A percentile compares a stretch with the other conserved stretches of the same genome.
phyloP scores from a whole-genome alignment of 1,140 invertebrate genomes.

The honey bee (Apis mellifera) region DNA sequence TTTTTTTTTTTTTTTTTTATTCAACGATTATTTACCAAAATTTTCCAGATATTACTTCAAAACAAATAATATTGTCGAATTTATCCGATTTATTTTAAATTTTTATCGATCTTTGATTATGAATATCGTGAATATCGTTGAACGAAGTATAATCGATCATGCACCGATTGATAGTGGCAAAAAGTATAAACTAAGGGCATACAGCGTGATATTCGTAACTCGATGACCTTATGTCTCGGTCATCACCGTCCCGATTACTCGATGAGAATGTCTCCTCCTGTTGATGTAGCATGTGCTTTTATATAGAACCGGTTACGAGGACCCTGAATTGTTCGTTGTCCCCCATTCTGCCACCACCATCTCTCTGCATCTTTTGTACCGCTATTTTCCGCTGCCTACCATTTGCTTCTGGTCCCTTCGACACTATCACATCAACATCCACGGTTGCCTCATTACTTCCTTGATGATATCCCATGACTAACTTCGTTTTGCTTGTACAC shows the following conservation, averaged over 20 bases:
- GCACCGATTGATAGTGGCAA: background rate
- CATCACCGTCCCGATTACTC: slow-evolving; percentile 57
- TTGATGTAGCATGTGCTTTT: slow-evolving; percentile 72
- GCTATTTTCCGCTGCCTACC: background rate
- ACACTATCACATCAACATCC: background rate
- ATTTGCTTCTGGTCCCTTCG: background rate
- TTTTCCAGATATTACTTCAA: background rate
- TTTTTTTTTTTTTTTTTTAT: background rate
- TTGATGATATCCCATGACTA: background rate
- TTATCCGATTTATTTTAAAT: too few relatives aligned
- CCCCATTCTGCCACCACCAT: slow-evolving; percentile 39
- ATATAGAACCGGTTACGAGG: slow-evolving; percentile 73
- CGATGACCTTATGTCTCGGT: slow-evolving; percentile 49
- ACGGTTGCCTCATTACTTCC: background rate
- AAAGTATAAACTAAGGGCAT: background rate
- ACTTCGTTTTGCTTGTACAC: background rate
- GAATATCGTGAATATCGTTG: too few relatives aligned
- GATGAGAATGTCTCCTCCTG: slow-evolving; percentile 72
- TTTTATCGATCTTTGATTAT: too few relatives aligned
- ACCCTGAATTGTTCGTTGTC: slow-evolving; percentile 75
- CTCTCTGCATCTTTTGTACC: slow-evolving; percentile 29
- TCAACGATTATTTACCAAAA: background rate
- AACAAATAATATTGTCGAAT: too few relatives aligned
- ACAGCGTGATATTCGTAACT: background rate
- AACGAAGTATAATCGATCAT: too few relatives aligned